A percentile compares a stretch with the other conserved stretches of the same genome.
These are phyloP conservation scores for Kobus ellipsiprymnus DNA, from an alignment of 2,113 vertebrate genomes.

Conservation along the genomic window DNA sequence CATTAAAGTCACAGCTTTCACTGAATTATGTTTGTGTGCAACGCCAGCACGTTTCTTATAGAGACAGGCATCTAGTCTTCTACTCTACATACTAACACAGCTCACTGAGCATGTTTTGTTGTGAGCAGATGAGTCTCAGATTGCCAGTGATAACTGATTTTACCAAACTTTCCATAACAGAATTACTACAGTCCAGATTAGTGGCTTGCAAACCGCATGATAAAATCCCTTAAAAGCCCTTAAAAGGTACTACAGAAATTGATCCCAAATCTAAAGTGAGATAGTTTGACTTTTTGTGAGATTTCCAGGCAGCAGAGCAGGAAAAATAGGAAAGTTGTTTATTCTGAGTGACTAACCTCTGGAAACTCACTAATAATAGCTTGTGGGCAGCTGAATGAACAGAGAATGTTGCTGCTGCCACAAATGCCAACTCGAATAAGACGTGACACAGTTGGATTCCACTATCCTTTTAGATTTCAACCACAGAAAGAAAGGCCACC, in stretches of 20 bases:
- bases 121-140: background rate
- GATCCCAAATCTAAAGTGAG: background rate
- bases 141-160: background rate
- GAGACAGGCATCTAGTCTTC: background rate
- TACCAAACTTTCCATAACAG: background rate
- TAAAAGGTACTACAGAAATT: background rate
- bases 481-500: background rate
- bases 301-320: background rate
- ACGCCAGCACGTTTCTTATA: rapidly evolving
- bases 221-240: background rate
- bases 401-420: background rate
- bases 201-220: background rate
- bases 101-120: background rate
- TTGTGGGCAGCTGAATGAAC: background rate
- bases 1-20: background rate
- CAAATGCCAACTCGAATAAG: background rate
- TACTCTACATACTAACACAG: background rate
- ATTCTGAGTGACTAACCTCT: background rate
- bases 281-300: background rate
- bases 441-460: background rate
- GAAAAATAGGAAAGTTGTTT: background rate
- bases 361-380: background rate
- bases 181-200: background rate
- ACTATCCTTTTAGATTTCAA: background rate
- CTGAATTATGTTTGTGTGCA: background rate